phyloP scores from a whole-genome alignment of 2,888 invertebrate genomes.

The Cerastoderma edule region DNA sequence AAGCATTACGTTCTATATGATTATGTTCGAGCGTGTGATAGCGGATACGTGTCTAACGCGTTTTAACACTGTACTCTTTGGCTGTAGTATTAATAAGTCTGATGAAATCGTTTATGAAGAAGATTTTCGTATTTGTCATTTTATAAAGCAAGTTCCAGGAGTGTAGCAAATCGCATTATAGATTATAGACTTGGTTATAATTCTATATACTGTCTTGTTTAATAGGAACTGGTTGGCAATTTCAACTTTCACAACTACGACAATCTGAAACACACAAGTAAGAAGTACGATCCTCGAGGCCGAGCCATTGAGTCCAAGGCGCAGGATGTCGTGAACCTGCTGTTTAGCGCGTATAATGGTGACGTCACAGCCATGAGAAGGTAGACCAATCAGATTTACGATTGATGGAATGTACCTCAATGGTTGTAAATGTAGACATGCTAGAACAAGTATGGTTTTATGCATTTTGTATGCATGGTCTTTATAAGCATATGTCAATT shows the following conservation, averaged over 20 bases:
- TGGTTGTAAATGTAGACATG: not conserved
- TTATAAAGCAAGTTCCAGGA: too few species aligned
- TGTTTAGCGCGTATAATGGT: conserved; percentile 97
- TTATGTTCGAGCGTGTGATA: too few species aligned
- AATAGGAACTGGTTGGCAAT: conserved; percentile 91
- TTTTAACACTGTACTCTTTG: too few species aligned
- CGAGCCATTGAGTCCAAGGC: conserved; percentile 96
- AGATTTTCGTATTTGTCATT: too few species aligned
- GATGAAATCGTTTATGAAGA: too few species aligned
- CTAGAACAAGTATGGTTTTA: not conserved
- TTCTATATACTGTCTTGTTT: too few species aligned
- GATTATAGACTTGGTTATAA: too few species aligned
- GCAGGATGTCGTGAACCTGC: conserved; percentile 94
- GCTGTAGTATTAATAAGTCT: too few species aligned
- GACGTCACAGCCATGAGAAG: conserved; percentile 96
- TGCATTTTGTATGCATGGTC: not conserved
- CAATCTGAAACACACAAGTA: conserved; percentile 93
- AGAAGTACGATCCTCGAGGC: conserved; percentile 96
- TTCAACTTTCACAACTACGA: conserved; percentile 99
- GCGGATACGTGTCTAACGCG: too few species aligned
- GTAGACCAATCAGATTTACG: conserved; percentile 83
- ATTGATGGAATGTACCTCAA: not conserved
- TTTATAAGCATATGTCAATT: not conserved
- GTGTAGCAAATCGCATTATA: too few species aligned
- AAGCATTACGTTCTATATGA: too few species aligned